Conservation (phyloP, 2,888 invertebrate species). For the Melangyna quadrimaculata region DNA sequence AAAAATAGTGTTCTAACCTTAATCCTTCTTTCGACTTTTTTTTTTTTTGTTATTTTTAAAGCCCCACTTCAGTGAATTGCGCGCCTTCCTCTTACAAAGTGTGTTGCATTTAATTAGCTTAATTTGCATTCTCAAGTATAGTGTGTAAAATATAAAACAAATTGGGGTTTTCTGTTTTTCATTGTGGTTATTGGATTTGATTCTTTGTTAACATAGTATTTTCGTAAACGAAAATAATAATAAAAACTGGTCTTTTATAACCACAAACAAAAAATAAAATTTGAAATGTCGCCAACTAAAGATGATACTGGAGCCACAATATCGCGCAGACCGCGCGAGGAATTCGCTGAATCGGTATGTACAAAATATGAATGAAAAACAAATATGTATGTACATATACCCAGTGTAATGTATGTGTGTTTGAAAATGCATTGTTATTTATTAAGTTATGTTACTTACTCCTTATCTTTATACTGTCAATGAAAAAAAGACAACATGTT, state of each 20-base stretch:
- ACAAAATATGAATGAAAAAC: background rate
- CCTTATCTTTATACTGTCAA: no score
- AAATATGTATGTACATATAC: background rate
- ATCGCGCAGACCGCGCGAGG: constrained; percentile 79
- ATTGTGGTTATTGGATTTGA: constrained; percentile 22
- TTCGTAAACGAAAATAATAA: constrained; percentile 28
- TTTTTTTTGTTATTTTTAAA: constrained; percentile 12
- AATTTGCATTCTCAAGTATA: constrained; percentile 63
- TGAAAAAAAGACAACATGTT: background rate
- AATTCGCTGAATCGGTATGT: constrained; percentile 79
- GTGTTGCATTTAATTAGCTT: constrained; percentile 61
- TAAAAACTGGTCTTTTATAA: constrained; percentile 53
- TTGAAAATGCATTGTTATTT: background rate
- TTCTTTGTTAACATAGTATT: constrained; percentile 24
- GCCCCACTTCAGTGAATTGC: constrained; percentile 5
- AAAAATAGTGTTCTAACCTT: constrained; percentile 61
- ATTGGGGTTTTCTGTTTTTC: constrained; percentile 7
- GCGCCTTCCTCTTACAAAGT: constrained; percentile 27
- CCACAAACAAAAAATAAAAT: background rate
- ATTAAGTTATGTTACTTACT: background rate
- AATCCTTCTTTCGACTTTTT: constrained; percentile 6
- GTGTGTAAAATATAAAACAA: constrained; percentile 49
- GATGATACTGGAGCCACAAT: constrained; percentile 77
- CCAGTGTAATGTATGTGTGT: no score
- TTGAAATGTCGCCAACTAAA: constrained; percentile 78